These are phyloP conservation scores for Euzophera pinguis DNA, from an alignment of 2,888 invertebrate genomes.

Conservation along the genomic window DNA sequence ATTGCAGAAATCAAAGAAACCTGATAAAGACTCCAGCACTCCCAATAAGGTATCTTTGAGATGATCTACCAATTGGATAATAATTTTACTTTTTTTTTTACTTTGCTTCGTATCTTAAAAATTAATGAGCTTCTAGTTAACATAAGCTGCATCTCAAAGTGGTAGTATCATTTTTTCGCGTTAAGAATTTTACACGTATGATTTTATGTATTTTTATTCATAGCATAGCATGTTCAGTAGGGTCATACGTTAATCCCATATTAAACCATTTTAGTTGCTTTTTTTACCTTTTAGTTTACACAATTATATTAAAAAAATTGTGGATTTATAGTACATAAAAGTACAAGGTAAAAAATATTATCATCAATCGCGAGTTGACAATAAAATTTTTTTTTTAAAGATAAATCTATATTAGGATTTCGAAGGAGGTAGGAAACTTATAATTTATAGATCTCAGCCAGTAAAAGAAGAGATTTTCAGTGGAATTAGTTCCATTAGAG, in stretches of 20 bases:
- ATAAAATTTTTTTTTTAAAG: too few relatives aligned
- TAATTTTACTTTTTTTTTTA: conserved; percentile 29
- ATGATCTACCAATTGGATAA: conserved; percentile 37
- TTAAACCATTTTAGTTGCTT: not conserved
- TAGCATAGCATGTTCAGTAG: conserved; percentile 56
- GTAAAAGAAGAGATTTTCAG: too few relatives aligned
- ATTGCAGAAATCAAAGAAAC: conserved; percentile 90
- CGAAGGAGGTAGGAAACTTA: too few relatives aligned
- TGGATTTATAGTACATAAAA: too few relatives aligned
- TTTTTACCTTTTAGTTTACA: not conserved
- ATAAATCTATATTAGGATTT: too few relatives aligned
- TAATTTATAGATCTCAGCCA: too few relatives aligned
- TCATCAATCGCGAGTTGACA: too few relatives aligned
- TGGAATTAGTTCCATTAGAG: too few relatives aligned
- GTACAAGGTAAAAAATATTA: too few relatives aligned
- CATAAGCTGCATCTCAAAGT: conserved; percentile 46
- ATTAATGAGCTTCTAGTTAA: conserved; percentile 36
- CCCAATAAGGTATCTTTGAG: conserved; percentile 84
- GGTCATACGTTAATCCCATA: conserved; percentile 43
- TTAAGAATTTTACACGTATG: conserved; percentile 29
- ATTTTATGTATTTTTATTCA: conserved; percentile 28
- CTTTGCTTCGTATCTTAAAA: conserved; percentile 29
- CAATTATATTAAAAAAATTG: not conserved
- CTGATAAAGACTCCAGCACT: conserved; percentile 84
- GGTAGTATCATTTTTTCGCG: conserved; percentile 39